A percentile compares a stretch with the other conserved stretches of the same genome.
Evolutionary conservation across 53 echinoderm and acorn worm species (phyloP).

Genomic region (Antedon mediterranea): DNA sequence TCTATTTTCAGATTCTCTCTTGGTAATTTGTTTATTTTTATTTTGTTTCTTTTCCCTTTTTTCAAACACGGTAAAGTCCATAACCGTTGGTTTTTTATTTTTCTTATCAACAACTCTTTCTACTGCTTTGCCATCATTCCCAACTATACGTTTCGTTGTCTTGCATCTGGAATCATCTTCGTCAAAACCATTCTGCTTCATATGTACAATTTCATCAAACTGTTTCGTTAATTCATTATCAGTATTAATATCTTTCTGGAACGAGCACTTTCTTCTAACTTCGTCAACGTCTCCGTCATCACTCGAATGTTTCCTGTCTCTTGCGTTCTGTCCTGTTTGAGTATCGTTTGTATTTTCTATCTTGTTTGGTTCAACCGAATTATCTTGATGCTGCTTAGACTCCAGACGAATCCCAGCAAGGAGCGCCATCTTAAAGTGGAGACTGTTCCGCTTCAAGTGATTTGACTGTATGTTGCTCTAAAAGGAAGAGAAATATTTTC

Average conservation of each 20-base stretch:
- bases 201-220: neutral
- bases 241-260: neutral
- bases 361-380: no score
- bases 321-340: no score
- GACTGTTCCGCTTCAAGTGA: constrained; percentile 52
- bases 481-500: neutral
- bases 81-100: neutral
- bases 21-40: neutral
- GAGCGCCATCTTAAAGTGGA: constrained; percentile 64
- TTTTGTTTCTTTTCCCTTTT: neutral
- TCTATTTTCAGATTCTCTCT: neutral
- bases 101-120: neutral
- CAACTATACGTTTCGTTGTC: no score
- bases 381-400: neutral
- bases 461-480: constrained; percentile 61
- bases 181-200: neutral
- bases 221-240: neutral
- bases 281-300: neutral
- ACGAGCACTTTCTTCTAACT: neutral
- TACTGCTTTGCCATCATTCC: neutral
- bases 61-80: neutral
- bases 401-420: neutral
- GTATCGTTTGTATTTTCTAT: no score
- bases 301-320: no score
- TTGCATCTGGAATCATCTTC: no score